Evolutionary conservation across 2,888 invertebrate species (phyloP).

Genomic region (Scelioninae gen. 1): DNA sequence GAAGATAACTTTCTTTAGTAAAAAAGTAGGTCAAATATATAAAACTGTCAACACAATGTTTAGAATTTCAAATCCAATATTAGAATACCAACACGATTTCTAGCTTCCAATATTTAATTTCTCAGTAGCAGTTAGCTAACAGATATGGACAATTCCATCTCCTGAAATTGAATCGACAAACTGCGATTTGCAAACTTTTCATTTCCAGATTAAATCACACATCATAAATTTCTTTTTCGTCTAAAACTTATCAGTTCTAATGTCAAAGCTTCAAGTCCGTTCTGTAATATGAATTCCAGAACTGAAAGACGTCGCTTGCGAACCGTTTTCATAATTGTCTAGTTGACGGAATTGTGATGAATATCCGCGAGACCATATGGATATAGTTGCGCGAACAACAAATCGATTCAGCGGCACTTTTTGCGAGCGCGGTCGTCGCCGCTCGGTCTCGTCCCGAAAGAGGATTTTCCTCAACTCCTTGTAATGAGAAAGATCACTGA

Average conservation of each 20-base stretch:
- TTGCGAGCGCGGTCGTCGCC: constrained; percentile 24
- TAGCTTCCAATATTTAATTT: constrained; percentile 37
- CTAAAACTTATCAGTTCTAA: constrained; percentile 9
- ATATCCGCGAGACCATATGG: constrained; percentile 39
- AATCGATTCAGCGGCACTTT: constrained; percentile 46
- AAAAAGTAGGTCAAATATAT: constrained; percentile 35
- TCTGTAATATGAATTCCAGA: constrained; percentile 45
- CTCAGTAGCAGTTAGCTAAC: constrained; percentile 9
- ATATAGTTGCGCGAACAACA: constrained; percentile 42
- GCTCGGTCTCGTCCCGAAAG: constrained; percentile 12
- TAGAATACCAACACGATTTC: constrained; percentile 8
- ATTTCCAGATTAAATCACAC: constrained; percentile 45
- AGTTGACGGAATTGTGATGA: constrained; percentile 50
- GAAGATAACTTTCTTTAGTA: constrained; percentile 14
- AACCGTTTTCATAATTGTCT: constrained; percentile 26
- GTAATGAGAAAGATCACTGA: constrained; percentile 43
- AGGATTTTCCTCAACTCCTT: constrained; percentile 18
- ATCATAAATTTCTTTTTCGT: constrained; percentile 41
- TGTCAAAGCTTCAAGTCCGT: constrained; percentile 16
- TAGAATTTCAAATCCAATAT: constrained; percentile 40
- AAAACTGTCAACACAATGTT: constrained; percentile 42
- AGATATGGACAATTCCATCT: constrained; percentile 11
- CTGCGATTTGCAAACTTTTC: constrained; percentile 37
- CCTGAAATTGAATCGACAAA: constrained; percentile 27
- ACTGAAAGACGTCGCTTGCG: constrained; percentile 14